A percentile compares a stretch with the other conserved stretches of the same genome.
phyloP scores from a whole-genome alignment of 2,797 vertebrate species.

The Gymnothorax reevesii region DNA sequence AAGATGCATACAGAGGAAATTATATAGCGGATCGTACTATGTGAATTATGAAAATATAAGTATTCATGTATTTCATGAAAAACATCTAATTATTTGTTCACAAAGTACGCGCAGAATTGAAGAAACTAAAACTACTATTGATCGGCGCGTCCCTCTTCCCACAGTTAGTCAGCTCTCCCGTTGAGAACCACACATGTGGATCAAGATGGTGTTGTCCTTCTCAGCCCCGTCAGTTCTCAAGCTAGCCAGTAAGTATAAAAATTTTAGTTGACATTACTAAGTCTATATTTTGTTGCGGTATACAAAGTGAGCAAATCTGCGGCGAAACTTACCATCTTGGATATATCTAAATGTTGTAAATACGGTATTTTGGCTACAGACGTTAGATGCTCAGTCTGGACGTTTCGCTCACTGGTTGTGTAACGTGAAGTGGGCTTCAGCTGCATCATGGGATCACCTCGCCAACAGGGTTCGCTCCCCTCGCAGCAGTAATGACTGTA shows the following conservation, averaged over 20 bases:
- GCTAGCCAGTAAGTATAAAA: not conserved
- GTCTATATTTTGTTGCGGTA: not conserved
- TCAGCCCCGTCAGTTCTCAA: not conserved
- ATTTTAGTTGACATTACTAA: not conserved
- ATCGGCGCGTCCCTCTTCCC: not conserved
- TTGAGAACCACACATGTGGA: not conserved
- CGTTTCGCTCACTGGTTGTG: too few species aligned
- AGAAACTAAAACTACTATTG: not conserved
- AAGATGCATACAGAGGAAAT: not conserved
- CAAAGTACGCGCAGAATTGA: not conserved
- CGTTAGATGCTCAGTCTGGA: too few species aligned
- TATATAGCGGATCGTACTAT: not conserved
- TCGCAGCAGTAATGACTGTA: too few species aligned
- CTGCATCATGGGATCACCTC: too few species aligned
- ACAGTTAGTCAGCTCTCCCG: not conserved
- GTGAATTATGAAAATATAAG: not conserved
- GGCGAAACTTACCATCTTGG: too few species aligned
- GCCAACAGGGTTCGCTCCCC: too few species aligned
- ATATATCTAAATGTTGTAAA: not conserved
- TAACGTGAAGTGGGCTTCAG: too few species aligned
- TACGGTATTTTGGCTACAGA: not conserved
- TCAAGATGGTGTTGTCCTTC: slow-evolving; percentile 11
- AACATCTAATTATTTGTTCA: not conserved
- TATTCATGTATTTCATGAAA: not conserved
- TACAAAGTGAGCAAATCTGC: not conserved